Evolutionary conservation across 2,797 vertebrate species (phyloP), one percentile per base, ranked within the genome.

Genomic region (Myotis vivesi): DNA sequence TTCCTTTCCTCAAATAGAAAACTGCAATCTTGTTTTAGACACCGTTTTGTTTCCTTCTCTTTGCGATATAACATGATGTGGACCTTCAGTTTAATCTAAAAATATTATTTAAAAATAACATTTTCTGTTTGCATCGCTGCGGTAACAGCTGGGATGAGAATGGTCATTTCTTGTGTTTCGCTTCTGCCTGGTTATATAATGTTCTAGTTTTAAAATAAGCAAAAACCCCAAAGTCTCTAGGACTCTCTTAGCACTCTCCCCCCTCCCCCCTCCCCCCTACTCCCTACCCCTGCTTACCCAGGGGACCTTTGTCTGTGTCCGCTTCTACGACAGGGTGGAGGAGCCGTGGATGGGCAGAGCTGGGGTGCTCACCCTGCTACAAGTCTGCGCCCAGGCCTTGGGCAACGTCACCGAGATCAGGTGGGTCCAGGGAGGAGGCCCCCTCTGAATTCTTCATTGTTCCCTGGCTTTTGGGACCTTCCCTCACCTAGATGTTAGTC

Each of bases 331-430:
- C 97, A 99, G 99, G 95, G 98, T 99, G 86, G 97, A 98, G 87
- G 99, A 99, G 75, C 97, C 95, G 0, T 99, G 98, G 98, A 96
- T 99, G 15, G 69, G 51, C 88, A 94, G 44, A 25, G 96, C 96
- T 30, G 93, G 97, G 16, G 69, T 98, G 5, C 73, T 30, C 0
- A 30, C 30, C 53, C 97, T 99, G 2, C 94, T 98, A 0, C 73
- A 97, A 53, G 87, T 96, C 94, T 98, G 98, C 55, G 20, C 98
- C 10, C 94, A 97, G 87, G 83, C 95, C 69, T 96, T 96, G 28
- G 97, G 98, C 66, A 94, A 94, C 33, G 59, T 99, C 12, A 97
- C 96, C 8, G 96, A 96, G 16, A 97, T 99, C 92, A 98, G 1
- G 99, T 99, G 94, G 97, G 97, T 96, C 53, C n/a, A n/a, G 15